phyloP scores from a whole-genome alignment of 1,140 invertebrate genomes.

The Gryllus bimaculatus region DNA sequence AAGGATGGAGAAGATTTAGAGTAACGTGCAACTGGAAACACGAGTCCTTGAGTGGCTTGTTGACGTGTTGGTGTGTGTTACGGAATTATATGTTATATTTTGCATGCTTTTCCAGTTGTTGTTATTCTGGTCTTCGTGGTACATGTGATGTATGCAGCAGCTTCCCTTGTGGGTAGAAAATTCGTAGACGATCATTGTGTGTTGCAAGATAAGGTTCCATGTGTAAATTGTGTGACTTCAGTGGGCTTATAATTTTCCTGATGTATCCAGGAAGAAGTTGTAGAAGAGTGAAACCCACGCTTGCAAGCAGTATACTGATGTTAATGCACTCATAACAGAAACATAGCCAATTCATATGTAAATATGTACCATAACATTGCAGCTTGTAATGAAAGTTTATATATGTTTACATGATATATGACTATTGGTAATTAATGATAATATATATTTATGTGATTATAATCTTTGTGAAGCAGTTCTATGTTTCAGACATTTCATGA shows the following conservation, averaged over 20 bases:
- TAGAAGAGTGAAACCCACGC: background rate
- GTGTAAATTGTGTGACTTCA: background rate
- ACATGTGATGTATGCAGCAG: background rate
- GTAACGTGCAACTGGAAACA: background rate
- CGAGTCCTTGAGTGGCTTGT: background rate
- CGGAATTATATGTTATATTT: background rate
- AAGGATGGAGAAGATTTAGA: background rate
- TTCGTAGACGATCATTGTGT: background rate
- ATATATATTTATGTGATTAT: background rate
- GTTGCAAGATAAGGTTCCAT: background rate
- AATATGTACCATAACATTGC: background rate
- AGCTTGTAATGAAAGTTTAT: constrained; percentile 5
- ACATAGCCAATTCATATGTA: background rate
- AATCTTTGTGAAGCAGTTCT: too few species aligned
- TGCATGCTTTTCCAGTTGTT: background rate
- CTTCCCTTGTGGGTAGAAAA: background rate
- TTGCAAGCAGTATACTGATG: background rate
- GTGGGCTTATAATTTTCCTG: background rate
- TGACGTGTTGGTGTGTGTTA: background rate
- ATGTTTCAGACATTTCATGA: too few species aligned
- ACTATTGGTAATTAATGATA: background rate
- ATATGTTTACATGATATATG: constrained; percentile 2
- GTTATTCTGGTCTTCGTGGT: background rate
- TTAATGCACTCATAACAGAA: background rate
- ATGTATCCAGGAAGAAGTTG: background rate